Percentiles rank a stretch among this genome's conserved stretches.
These are phyloP conservation scores for Neoscelio sp. DNA, from an alignment of 2,888 invertebrate genomes.

Conservation along the genomic window DNA sequence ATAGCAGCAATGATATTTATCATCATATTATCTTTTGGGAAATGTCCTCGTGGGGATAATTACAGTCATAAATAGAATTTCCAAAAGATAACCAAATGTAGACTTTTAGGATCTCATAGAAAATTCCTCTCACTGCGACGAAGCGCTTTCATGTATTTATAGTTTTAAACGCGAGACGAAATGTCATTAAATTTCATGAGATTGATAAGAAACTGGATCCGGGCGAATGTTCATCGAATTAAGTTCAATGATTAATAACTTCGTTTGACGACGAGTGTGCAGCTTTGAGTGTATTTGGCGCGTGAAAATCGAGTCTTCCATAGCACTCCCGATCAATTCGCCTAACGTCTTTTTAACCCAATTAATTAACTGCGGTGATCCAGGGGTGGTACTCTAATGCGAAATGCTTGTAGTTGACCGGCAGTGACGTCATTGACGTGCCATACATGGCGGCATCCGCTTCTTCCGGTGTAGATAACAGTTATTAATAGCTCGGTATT, in stretches of 20 bases:
- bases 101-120: too few species aligned
- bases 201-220: too few species aligned
- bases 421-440: slow-evolving; percentile 80
- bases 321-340: slow-evolving; percentile 79
- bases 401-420: slow-evolving; percentile 82
- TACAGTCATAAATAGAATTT: too few species aligned
- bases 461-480: slow-evolving; percentile 79
- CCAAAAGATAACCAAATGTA: too few species aligned
- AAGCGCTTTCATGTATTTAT: too few species aligned
- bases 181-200: too few species aligned
- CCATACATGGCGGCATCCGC: slow-evolving; percentile 71
- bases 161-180: slow-evolving; percentile 2
- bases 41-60: too few species aligned
- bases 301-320: too few species aligned
- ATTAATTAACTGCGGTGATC: slow-evolving; percentile 78
- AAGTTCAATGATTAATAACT: slow-evolving; percentile 20
- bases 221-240: neutral
- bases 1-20: too few species aligned
- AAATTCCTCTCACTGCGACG: too few species aligned
- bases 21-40: too few species aligned
- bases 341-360: slow-evolving; percentile 82
- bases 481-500: slow-evolving; percentile 79
- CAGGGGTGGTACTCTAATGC: slow-evolving; percentile 76
- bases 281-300: slow-evolving; percentile 3
- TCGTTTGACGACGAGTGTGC: slow-evolving; percentile 21